These are phyloP conservation scores for Palloptera scutellata DNA, from an alignment of 2,888 invertebrate species.

Conservation along the genomic window DNA sequence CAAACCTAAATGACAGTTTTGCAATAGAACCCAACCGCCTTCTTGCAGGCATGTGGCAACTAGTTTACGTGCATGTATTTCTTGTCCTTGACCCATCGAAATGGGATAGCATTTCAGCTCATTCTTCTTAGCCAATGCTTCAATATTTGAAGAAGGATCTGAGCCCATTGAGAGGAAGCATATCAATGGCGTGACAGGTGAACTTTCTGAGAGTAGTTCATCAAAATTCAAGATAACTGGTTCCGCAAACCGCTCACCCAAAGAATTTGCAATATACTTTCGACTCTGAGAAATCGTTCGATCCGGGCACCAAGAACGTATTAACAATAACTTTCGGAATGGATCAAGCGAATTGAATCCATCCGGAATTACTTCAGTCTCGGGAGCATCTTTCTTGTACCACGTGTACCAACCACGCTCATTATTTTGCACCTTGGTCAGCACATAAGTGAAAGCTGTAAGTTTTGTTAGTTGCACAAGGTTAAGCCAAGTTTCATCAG, in stretches of 20 bases:
- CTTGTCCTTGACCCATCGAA: slow-evolving; percentile 90
- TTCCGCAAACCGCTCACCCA: slow-evolving; percentile 79
- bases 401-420: slow-evolving; percentile 76
- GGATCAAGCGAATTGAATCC: slow-evolving; percentile 78
- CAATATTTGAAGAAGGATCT: slow-evolving; percentile 87
- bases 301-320: slow-evolving; percentile 87
- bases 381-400: slow-evolving; percentile 87
- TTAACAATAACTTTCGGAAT: slow-evolving; percentile 78
- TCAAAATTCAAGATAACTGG: slow-evolving; percentile 84
- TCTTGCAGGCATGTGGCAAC: slow-evolving; percentile 70
- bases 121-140: slow-evolving; percentile 77
- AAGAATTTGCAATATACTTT: slow-evolving; percentile 80
- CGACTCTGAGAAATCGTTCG: slow-evolving; percentile 82
- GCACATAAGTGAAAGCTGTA: slow-evolving; percentile 72
- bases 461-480: slow-evolving; percentile 77
- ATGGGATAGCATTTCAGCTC: slow-evolving; percentile 75
- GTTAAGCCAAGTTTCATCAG: slow-evolving; percentile 88
- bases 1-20: slow-evolving; percentile 88
- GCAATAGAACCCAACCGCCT: slow-evolving; percentile 85
- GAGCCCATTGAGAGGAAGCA: slow-evolving; percentile 89
- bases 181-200: slow-evolving; percentile 77
- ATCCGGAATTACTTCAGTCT: slow-evolving; percentile 82
- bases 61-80: slow-evolving; percentile 80
- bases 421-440: slow-evolving; percentile 71
- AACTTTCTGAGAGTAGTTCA: slow-evolving; percentile 76